A percentile compares a stretch with the other conserved stretches of the same genome.
Evolutionary conservation across 2,797 vertebrate genomes (phyloP).

Genomic region (Crocidura indochinensis): DNA sequence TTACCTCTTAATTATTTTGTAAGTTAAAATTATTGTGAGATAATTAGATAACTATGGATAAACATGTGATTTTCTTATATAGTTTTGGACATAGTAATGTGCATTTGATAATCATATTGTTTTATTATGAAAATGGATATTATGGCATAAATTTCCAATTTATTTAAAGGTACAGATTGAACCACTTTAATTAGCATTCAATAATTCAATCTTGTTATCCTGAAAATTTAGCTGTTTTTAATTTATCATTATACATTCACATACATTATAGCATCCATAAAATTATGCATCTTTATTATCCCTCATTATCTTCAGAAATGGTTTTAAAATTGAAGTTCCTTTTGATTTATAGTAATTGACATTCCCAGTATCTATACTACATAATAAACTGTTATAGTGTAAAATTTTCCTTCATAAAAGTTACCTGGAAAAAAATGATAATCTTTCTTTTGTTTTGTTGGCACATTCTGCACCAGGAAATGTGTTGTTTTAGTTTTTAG

Average conservation of each 20-base stretch:
- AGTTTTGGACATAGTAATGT: conserved; percentile 22
- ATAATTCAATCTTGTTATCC: conserved; percentile 20
- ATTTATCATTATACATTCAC: background rate
- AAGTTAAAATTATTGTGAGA: background rate
- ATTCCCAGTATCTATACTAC: background rate
- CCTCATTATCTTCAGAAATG: background rate
- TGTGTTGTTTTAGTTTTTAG: conserved; percentile 75
- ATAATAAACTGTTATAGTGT: conserved; percentile 8
- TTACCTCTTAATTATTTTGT: background rate
- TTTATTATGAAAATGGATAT: conserved; percentile 33
- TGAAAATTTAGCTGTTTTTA: conserved; percentile 47
- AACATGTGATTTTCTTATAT: conserved; percentile 38
- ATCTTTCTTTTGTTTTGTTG: conserved; percentile 72
- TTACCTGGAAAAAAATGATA: too few species aligned
- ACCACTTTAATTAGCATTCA: background rate
- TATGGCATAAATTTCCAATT: background rate
- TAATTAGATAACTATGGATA: conserved; percentile 59
- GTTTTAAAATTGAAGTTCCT: conserved; percentile 28
- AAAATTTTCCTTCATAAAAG: conserved; percentile 71
- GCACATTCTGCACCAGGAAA: conserved; percentile 76
- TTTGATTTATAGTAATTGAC: conserved; percentile 13
- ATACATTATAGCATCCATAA: background rate
- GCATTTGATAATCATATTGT: background rate
- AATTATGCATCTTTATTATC: background rate
- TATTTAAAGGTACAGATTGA: background rate